Evolutionary conservation across 2,888 invertebrate species (phyloP).

Genomic region (Phrixothrix hirtus): DNA sequence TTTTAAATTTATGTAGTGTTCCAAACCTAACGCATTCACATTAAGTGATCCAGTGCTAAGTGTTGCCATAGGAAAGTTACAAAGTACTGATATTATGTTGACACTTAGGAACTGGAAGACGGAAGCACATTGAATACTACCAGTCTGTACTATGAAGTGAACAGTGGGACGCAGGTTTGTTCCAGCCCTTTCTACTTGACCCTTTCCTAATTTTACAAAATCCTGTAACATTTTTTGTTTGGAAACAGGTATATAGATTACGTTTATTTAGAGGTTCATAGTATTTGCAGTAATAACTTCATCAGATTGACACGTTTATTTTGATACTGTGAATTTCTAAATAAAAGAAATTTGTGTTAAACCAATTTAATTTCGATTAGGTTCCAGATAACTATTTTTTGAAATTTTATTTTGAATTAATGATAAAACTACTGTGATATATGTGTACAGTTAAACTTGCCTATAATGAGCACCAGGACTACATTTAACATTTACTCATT

Average conservation of each 20-base stretch:
- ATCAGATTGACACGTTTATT: not conserved
- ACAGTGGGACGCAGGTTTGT: constrained; percentile 56
- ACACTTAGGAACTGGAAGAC: constrained; percentile 57
- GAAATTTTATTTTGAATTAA: too few species aligned
- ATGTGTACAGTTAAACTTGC: too few species aligned
- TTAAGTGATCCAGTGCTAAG: constrained; percentile 48
- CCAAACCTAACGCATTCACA: constrained; percentile 18
- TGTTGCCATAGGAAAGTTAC: constrained; percentile 47
- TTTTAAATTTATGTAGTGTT: constrained; percentile 6
- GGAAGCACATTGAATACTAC: constrained; percentile 52
- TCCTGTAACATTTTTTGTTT: constrained; percentile 22
- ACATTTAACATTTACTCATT: too few species aligned
- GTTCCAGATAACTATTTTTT: constrained; percentile 6
- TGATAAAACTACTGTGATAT: too few species aligned
- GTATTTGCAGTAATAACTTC: not conserved
- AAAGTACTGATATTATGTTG: constrained; percentile 48
- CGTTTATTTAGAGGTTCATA: constrained; percentile 17
- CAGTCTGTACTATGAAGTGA: constrained; percentile 54
- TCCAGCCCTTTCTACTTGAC: constrained; percentile 50
- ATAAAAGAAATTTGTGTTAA: constrained; percentile 2
- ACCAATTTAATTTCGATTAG: not conserved
- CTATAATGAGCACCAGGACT: too few species aligned
- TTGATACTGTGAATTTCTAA: constrained; percentile 13
- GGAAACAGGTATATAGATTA: constrained; percentile 26
- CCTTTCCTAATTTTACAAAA: constrained; percentile 23